Evolutionary conservation across 2,113 vertebrate genomes (phyloP).

Genomic region (Pongo pygmaeus): DNA sequence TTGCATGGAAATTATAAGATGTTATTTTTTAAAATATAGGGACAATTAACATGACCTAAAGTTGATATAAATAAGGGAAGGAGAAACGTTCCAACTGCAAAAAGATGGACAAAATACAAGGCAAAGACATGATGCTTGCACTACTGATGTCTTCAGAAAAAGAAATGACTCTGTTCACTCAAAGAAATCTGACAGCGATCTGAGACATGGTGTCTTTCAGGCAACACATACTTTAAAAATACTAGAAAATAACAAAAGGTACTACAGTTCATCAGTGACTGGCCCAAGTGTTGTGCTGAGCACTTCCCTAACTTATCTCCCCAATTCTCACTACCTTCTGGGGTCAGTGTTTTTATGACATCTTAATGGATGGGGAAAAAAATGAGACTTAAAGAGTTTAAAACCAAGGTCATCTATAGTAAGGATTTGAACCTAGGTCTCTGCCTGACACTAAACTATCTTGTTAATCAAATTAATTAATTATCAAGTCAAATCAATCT

Average conservation of each 20-base stretch:
- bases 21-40: not conserved
- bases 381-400: not conserved
- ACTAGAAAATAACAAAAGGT: not conserved
- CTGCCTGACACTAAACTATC: constrained; percentile 52
- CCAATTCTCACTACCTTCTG: not conserved
- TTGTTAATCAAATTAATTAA: constrained; percentile 72
- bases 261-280: not conserved
- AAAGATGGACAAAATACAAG: not conserved
- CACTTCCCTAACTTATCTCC: not conserved
- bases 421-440: constrained; percentile 55
- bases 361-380: not conserved
- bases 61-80: not conserved
- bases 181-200: not conserved
- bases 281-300: not conserved
- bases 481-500: constrained; percentile 65
- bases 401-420: constrained; percentile 7
- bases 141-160: not conserved
- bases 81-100: not conserved
- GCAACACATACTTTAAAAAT: not conserved
- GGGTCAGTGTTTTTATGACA: not conserved
- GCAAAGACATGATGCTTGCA: not conserved
- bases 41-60: not conserved
- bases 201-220: not conserved
- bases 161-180: not conserved
- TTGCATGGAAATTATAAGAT: not conserved